A percentile compares a stretch with the other conserved stretches of the same genome.
phyloP scores from a whole-genome alignment of 30 jellyfish, hydroid and myxozoan species.

The Catostylus mosaicus region DNA sequence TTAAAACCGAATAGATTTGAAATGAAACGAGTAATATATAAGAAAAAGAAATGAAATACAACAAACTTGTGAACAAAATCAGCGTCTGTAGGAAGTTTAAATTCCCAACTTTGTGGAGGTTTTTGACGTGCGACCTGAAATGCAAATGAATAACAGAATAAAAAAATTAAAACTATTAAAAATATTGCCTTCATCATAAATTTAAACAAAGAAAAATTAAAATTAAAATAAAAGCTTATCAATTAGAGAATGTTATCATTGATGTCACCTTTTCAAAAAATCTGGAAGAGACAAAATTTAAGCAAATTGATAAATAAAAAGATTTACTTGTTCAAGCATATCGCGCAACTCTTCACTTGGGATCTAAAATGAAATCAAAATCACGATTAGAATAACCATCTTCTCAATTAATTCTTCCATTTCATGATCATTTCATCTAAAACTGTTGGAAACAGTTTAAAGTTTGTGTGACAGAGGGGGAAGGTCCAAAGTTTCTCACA shows the following conservation, averaged over 20 bases:
- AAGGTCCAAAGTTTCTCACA: too few relatives aligned
- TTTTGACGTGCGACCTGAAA: conserved; percentile 83
- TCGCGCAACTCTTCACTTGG: conserved; percentile 88
- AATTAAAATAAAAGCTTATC: not conserved
- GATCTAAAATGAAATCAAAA: conserved; percentile 33
- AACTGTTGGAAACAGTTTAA: too few relatives aligned
- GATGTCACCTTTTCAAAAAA: not conserved
- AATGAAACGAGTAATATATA: not conserved
- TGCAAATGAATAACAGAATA: not conserved
- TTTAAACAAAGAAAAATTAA: not conserved
- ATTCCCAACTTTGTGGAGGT: conserved; percentile 95
- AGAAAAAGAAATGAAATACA: not conserved
- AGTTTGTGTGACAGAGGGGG: too few relatives aligned
- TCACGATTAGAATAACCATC: not conserved
- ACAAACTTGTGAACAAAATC: conserved; percentile 81
- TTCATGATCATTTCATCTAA: too few relatives aligned
- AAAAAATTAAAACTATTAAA: not conserved
- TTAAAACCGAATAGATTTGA: too few relatives aligned
- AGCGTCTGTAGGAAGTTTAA: conserved; percentile 74
- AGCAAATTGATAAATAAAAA: not conserved
- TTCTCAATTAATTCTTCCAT: too few relatives aligned
- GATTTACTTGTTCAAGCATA: conserved; percentile 79
- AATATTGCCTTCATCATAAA: too few relatives aligned
- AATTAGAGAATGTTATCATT: not conserved
- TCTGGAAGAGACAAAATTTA: not conserved